Evolutionary conservation across 2,888 invertebrate genomes (phyloP).

Genomic region (Pandemis heparana): DNA sequence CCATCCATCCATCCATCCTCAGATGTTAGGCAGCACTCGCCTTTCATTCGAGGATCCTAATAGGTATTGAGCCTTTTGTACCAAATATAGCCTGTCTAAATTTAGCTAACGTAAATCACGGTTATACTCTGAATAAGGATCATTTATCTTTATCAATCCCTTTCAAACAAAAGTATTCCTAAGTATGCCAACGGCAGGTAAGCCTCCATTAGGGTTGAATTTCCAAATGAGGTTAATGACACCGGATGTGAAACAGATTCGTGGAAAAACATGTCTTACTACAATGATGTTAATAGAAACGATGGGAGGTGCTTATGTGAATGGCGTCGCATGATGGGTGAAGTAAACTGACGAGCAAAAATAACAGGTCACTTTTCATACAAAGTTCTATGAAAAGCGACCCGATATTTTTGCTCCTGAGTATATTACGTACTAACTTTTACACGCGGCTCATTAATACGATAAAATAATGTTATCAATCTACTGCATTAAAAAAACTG

Average conservation of each 20-base stretch:
- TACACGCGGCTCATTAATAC: too few species aligned
- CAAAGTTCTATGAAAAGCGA: too few species aligned
- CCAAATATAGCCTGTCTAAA: background rate
- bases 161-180: slow-evolving; percentile 23
- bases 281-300: background rate
- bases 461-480: too few species aligned
- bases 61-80: background rate
- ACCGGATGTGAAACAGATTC: background rate
- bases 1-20: too few species aligned
- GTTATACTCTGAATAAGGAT: slow-evolving; percentile 2
- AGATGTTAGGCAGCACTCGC: too few species aligned
- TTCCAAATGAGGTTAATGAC: slow-evolving; percentile 23
- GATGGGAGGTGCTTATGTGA: background rate
- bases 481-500: too few species aligned
- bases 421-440: too few species aligned
- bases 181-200: slow-evolving; percentile 30
- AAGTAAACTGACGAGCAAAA: too few species aligned
- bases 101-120: slow-evolving; percentile 9
- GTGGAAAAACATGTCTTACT: background rate
- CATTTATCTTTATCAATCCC: slow-evolving; percentile 33
- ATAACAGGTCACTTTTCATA: too few species aligned
- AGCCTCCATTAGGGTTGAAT: slow-evolving; percentile 12
- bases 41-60: too few species aligned
- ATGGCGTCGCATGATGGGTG: too few species aligned
- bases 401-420: too few species aligned